Percentiles rank a stretch among this genome's conserved stretches.
phyloP scores from a whole-genome alignment of 1,140 invertebrate species.

The Orchesella cincta region DNA sequence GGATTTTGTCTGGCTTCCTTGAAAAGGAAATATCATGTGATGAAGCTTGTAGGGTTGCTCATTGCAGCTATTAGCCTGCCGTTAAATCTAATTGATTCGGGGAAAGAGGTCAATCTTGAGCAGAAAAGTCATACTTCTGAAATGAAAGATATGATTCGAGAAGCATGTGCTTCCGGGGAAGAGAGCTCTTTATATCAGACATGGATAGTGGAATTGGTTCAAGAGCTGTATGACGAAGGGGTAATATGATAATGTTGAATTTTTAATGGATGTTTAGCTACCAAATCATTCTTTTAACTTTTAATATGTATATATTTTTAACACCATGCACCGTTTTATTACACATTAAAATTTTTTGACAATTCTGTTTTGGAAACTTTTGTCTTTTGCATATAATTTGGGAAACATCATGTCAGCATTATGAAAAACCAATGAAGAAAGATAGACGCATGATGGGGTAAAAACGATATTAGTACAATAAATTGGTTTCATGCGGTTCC shows the following conservation, averaged over 20 bases:
- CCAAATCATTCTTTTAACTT: too few relatives aligned
- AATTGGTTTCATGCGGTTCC: too few relatives aligned
- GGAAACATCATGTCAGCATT: too few relatives aligned
- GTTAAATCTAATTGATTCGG: neutral
- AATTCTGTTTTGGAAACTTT: too few relatives aligned
- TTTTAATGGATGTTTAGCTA: too few relatives aligned
- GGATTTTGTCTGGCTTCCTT: constrained; percentile 31
- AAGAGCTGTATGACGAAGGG: neutral
- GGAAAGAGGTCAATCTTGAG: neutral
- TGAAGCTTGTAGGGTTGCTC: constrained; percentile 31
- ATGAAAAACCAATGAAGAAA: too few relatives aligned
- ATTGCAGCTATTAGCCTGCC: neutral
- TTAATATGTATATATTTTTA: too few relatives aligned
- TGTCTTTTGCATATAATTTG: too few relatives aligned
- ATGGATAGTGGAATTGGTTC: neutral
- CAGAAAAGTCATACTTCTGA: neutral
- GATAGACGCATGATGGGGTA: too few relatives aligned
- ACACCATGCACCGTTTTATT: too few relatives aligned
- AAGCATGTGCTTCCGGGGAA: neutral
- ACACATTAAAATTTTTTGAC: too few relatives aligned
- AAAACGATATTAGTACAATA: too few relatives aligned
- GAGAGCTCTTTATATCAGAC: neutral
- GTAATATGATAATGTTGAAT: neutral
- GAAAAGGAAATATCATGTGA: constrained; percentile 21
- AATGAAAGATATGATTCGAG: constrained; percentile 21